These are phyloP conservation scores for Lysiphlebus fabarum DNA, from an alignment of 1,140 invertebrate species.

Conservation along the genomic window DNA sequence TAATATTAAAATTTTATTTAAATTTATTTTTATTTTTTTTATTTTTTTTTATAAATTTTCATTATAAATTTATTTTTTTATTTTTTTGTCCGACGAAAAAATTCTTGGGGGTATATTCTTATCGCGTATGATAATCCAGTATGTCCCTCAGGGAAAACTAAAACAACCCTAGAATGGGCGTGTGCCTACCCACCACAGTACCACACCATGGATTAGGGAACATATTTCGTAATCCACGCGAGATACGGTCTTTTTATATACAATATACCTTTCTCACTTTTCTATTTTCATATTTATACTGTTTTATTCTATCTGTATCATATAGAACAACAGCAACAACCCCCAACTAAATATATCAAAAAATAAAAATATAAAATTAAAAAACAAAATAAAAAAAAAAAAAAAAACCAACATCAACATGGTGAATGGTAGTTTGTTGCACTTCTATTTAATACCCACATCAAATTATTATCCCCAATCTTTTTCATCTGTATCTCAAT, in stretches of 20 bases:
- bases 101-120: constrained; percentile 32
- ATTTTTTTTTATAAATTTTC: not conserved
- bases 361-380: too few species aligned
- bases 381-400: too few species aligned
- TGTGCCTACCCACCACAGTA: constrained; percentile 35
- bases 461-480: constrained; percentile 46
- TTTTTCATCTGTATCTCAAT: constrained; percentile 43
- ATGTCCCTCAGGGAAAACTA: constrained; percentile 30
- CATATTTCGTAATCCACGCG: constrained; percentile 53
- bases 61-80: constrained; percentile 7
- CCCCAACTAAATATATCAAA: not conserved
- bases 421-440: too few species aligned
- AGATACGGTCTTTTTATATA: constrained; percentile 22
- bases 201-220: constrained; percentile 38
- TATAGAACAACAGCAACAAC: constrained; percentile 17
- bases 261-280: constrained; percentile 13
- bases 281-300: constrained; percentile 36
- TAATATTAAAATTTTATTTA: too few species aligned
- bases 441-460: constrained; percentile 15
- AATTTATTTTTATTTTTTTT: too few species aligned
- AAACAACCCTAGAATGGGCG: constrained; percentile 34
- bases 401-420: too few species aligned
- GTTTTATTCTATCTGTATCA: constrained; percentile 2
- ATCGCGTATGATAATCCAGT: constrained; percentile 47
- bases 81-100: constrained; percentile 29